Evolutionary conservation across 2,113 vertebrate genomes (phyloP), one percentile per base, ranked within the genome.

Genomic region (Catharus fuscescens): DNA sequence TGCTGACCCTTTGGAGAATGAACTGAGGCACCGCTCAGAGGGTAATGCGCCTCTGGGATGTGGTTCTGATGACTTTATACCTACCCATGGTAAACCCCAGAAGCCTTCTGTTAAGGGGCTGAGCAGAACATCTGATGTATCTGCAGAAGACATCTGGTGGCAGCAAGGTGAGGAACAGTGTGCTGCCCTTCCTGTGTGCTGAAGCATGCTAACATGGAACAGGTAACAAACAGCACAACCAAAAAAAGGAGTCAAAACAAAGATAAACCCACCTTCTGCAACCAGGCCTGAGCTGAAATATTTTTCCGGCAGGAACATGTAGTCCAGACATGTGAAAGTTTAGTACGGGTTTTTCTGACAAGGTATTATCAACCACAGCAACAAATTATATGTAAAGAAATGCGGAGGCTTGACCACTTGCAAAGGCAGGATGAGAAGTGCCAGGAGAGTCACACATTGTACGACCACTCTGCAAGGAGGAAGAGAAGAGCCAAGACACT

Each of bases 321-420:
- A 72, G 40, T 42, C 34, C 45, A 82, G 77, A 54, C 5, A 61
- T 0, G 0, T 11, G 40, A 80, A 89, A 91, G 64, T 64, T 56
- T 19, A 59, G 15, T 24, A 28, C 10, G 32, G 10, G 14, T 31
- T 77, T 86, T 80, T 56, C 64, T 77, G 25, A 56, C 59, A 47
- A 64, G 36, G 25, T 48, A 10, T 62, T 66, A 44, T 0, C 3
- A 83, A 31, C 53, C 53, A 50, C 38, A 61, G 18, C 42, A 79
- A 56, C 18, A 56, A 82, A 28, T 40, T n/a, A 29, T 25, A 64
- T 21, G 26, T 72, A 56, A 67, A 80, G 67, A 77, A 64, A 50
- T 0, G 2, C 1, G 3, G 32, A 71, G 25, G 12, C 12, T 80
- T 7, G 2, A 67, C 25, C 1, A 1, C 8, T 80, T 40, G 44